Evolutionary conservation across 1,140 invertebrate species (phyloP).

Genomic region (Rhopalosiphum padi): DNA sequence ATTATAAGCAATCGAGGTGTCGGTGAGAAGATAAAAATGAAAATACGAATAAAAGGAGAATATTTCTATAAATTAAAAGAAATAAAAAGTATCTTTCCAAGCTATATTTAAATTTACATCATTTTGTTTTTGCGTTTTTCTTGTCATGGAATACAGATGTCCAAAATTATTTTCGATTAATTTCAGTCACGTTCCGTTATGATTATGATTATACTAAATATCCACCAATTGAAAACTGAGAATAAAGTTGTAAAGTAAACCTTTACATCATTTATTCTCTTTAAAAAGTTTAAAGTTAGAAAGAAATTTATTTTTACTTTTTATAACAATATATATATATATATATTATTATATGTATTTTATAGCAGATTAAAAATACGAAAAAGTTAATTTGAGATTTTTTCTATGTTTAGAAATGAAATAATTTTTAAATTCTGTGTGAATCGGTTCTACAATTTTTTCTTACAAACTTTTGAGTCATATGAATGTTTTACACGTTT

Average conservation of each 20-base stretch:
- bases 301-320: neutral
- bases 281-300: neutral
- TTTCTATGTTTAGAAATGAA: neutral
- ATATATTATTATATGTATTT: neutral
- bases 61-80: slow-evolving; percentile 49
- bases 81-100: neutral
- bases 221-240: neutral
- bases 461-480: neutral
- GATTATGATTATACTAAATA: neutral
- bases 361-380: neutral
- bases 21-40: slow-evolving; percentile 14
- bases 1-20: slow-evolving; percentile 35
- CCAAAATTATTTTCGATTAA: neutral
- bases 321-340: neutral
- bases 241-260: neutral
- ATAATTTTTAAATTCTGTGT: neutral
- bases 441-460: neutral
- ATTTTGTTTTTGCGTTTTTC: neutral
- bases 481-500: neutral
- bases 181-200: neutral
- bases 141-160: neutral
- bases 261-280: neutral
- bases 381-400: neutral
- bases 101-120: slow-evolving; percentile 9
- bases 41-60: neutral